Percentiles rank a stretch among this genome's conserved stretches.
These are phyloP conservation scores for Schrankia costaestrigalis DNA, from an alignment of 2,888 invertebrate genomes.

Conservation along the genomic window DNA sequence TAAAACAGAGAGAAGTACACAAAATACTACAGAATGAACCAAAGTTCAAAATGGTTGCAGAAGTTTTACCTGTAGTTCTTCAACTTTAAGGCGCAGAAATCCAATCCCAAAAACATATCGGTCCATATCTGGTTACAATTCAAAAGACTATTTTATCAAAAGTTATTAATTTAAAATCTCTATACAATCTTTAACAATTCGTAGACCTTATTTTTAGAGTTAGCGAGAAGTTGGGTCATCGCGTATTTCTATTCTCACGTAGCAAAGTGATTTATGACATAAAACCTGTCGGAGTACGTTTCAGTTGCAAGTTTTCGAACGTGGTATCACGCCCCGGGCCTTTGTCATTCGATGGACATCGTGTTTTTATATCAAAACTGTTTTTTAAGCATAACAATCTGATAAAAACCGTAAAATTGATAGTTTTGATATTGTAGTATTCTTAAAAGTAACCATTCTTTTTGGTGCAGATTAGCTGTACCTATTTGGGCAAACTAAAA, in stretches of 20 bases:
- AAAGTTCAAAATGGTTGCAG: too few species aligned
- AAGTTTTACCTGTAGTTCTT: too few species aligned
- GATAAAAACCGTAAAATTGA: constrained; percentile 8
- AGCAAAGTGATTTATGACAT: constrained; percentile 45
- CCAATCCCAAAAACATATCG: too few species aligned
- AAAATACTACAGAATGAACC: too few species aligned
- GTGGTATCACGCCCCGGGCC: constrained; percentile 36
- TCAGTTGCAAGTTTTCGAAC: constrained; percentile 32
- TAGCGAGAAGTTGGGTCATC: constrained; percentile 48
- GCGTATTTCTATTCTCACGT: constrained; percentile 43
- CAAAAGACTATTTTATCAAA: not conserved
- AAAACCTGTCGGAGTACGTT: constrained; percentile 33
- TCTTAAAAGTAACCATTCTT: too few species aligned
- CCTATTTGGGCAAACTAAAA: too few species aligned
- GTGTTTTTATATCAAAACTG: constrained; percentile 16
- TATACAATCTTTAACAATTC: constrained; percentile 2
- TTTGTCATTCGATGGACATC: constrained; percentile 39
- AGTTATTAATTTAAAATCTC: not conserved
- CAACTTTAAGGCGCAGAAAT: too few species aligned
- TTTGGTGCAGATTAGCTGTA: too few species aligned
- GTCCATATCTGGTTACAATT: too few species aligned
- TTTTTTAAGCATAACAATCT: constrained; percentile 12
- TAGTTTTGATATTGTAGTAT: too few species aligned
- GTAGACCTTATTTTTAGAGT: constrained; percentile 29
- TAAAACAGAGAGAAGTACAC: too few species aligned